A percentile compares a stretch with the other conserved stretches of the same genome.
phyloP scores from a whole-genome alignment of 2,797 vertebrate genomes.

The Phaenicophaeus curvirostris region DNA sequence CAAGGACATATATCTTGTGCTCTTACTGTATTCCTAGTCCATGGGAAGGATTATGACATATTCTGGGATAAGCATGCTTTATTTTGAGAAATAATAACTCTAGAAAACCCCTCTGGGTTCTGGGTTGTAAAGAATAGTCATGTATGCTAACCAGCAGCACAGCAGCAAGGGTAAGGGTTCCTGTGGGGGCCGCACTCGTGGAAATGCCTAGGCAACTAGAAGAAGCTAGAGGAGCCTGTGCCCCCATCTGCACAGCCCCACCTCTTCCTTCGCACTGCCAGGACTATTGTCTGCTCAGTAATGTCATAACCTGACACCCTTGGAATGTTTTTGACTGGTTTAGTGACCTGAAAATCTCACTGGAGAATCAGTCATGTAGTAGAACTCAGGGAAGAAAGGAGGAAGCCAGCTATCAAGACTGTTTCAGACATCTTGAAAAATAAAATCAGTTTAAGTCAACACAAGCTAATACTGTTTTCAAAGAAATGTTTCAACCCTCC shows the following conservation, averaged over 20 bases:
- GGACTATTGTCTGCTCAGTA: not conserved
- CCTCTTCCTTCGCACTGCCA: not conserved
- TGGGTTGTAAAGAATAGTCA: not conserved
- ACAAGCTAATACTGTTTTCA: not conserved
- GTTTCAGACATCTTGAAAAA: not conserved
- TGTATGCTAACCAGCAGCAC: not conserved
- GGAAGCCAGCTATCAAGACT: not conserved
- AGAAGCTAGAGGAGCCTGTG: fast-evolving
- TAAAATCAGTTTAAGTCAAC: not conserved
- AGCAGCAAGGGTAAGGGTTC: not conserved
- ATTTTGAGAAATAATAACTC: not conserved
- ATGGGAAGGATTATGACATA: not conserved
- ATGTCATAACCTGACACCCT: not conserved
- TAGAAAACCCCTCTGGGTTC: not conserved
- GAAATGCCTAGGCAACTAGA: not conserved
- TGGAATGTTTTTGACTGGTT: not conserved
- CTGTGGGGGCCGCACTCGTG: not conserved
- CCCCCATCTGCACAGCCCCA: too few relatives aligned
- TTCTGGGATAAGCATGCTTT: not conserved
- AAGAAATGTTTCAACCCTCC: not conserved
- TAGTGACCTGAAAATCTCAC: not conserved
- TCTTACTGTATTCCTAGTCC: not conserved
- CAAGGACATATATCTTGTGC: not conserved
- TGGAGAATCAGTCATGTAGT: not conserved
- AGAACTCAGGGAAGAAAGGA: not conserved